Conservation (phyloP, 2,888 invertebrate species). For the Idaea straminata region DNA sequence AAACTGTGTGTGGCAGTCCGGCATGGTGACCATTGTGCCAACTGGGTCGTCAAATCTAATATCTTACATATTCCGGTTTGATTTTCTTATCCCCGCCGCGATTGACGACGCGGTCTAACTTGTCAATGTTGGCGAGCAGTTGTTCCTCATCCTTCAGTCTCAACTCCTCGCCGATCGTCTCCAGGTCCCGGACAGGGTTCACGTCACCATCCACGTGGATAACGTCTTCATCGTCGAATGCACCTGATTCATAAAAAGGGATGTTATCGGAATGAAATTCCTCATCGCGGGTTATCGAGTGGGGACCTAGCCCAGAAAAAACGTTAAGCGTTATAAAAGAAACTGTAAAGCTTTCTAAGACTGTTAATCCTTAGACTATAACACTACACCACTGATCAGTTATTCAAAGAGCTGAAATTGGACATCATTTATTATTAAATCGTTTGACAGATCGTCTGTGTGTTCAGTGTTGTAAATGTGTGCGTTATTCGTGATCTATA, state of each 20-base stretch:
- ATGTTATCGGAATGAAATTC: not conserved
- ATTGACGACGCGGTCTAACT: conserved; percentile 89
- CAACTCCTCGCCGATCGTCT: conserved; percentile 97
- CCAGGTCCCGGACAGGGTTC: conserved; percentile 97
- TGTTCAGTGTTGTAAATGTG: too few relatives aligned
- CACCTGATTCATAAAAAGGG: conserved; percentile 80
- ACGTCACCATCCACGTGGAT: conserved; percentile 99
- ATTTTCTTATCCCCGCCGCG: conserved; percentile 96
- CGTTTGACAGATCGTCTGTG: too few relatives aligned
- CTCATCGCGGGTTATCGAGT: not conserved
- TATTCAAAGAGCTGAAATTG: too few relatives aligned
- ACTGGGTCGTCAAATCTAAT: not conserved
- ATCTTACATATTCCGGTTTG: conserved; percentile 95
- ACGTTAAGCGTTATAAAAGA: too few relatives aligned
- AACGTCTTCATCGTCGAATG: conserved; percentile 98
- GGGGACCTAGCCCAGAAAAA: too few relatives aligned
- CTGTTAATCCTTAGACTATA: too few relatives aligned
- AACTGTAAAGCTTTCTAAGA: too few relatives aligned
- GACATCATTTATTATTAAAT: too few relatives aligned
- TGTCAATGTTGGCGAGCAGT: conserved; percentile 89
- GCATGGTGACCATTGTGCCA: too few relatives aligned
- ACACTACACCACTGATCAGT: too few relatives aligned
- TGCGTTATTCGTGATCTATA: too few relatives aligned
- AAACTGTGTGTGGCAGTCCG: too few relatives aligned
- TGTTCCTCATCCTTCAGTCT: conserved; percentile 96